Conservation (phyloP, 2,888 invertebrate genomes). For the Pantelozetes paolii region DNA sequence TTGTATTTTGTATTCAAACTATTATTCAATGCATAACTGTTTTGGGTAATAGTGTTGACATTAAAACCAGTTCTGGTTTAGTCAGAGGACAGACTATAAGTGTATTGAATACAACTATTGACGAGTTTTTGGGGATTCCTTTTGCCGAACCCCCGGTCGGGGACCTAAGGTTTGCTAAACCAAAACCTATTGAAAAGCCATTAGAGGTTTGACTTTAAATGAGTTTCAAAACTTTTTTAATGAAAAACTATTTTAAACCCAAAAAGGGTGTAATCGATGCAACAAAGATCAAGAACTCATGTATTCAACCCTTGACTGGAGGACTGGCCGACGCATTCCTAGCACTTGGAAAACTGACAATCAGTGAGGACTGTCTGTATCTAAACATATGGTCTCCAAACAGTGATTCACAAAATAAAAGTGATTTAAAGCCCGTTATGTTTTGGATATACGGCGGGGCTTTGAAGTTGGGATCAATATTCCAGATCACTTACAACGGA, state of each 20-base stretch:
- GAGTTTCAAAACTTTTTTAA: too few relatives aligned
- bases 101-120: neutral
- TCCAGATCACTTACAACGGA: neutral
- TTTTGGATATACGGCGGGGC: slow-evolving; percentile 46
- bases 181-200: neutral
- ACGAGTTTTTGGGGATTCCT: slow-evolving; percentile 10
- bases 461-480: neutral
- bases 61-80: neutral
- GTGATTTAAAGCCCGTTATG: slow-evolving; percentile 49
- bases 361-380: neutral
- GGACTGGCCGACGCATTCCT: too few relatives aligned
- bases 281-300: neutral
- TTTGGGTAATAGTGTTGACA: neutral
- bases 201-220: neutral
- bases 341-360: neutral
- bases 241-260: too few relatives aligned
- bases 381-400: neutral
- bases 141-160: slow-evolving; percentile 22
- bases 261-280: slow-evolving; percentile 32
- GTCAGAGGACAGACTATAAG: slow-evolving; percentile 2
- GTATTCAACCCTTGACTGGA: slow-evolving; percentile 4
- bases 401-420: slow-evolving; percentile 48
- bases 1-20: too few relatives aligned
- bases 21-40: too few relatives aligned
- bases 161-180: slow-evolving; percentile 3